These are phyloP conservation scores for Andrena chrysosceles DNA, from an alignment of 2,888 invertebrate genomes.

Conservation along the genomic window DNA sequence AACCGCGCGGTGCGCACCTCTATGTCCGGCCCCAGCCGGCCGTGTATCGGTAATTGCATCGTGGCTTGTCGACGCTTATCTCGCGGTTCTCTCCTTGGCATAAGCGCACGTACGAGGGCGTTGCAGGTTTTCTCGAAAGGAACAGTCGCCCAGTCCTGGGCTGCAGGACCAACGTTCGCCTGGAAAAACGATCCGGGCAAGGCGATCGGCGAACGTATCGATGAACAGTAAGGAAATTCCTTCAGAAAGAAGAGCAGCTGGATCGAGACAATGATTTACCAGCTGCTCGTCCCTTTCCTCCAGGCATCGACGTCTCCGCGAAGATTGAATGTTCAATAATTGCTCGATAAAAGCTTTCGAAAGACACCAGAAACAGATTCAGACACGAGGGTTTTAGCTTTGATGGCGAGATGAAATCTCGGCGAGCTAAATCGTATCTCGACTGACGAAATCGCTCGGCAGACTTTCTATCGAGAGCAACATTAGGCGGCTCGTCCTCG, in stretches of 20 bases:
- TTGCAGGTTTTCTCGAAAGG: slow-evolving; percentile 69
- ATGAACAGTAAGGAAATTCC: slow-evolving; percentile 14
- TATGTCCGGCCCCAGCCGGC: slow-evolving; percentile 34
- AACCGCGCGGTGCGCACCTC: slow-evolving; percentile 52
- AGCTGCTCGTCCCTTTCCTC: slow-evolving; percentile 48
- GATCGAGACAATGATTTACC: slow-evolving; percentile 65
- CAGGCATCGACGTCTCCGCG: slow-evolving; percentile 47
- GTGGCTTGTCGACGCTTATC: slow-evolving; percentile 78
- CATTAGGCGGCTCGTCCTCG: slow-evolving; percentile 30
- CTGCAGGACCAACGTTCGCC: slow-evolving; percentile 47
- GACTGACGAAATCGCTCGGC: slow-evolving; percentile 8
- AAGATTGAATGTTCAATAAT: neutral
- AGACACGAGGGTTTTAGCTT: neutral
- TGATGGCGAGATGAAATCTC: too few relatives aligned
- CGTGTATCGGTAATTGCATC: slow-evolving; percentile 80
- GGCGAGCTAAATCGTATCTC: neutral
- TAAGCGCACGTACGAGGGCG: slow-evolving; percentile 73
- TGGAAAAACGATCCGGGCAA: slow-evolving; percentile 58
- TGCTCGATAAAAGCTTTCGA: neutral
- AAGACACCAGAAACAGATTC: neutral
- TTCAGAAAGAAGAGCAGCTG: slow-evolving; percentile 50
- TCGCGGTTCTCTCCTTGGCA: slow-evolving; percentile 77
- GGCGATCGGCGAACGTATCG: slow-evolving; percentile 45
- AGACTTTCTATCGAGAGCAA: slow-evolving; percentile 31
- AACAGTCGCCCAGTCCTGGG: slow-evolving; percentile 45